Evolutionary conservation across 2,797 vertebrate genomes (phyloP), one percentile per base, ranked within the genome.

Genomic region (Oceanodroma leucorhoa): DNA sequence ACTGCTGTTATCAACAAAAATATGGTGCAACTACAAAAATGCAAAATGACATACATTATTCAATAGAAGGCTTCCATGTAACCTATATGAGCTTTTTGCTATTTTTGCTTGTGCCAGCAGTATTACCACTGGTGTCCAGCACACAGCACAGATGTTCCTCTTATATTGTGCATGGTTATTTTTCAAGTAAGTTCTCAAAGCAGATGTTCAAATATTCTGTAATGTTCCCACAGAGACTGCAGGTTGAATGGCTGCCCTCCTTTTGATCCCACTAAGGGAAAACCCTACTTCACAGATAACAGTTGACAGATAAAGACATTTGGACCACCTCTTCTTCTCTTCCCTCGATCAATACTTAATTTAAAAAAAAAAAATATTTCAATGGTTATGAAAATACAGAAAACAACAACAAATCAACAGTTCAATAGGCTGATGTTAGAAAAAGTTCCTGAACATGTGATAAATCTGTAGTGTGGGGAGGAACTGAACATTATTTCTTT

Each of bases 121-220:
- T 48, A 45, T 58, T 86, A 83, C 79, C 53, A 57, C 61, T 60
- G 41, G 67, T 78, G 57, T 86, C 53, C 36, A 80, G 67, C 30
- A 58, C 2, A 6, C 48, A 91, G 64, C 67, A 62, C 79, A 87
- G 57, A 91, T 82, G 57, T 53, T 94, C 34, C 69, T 65, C 20
- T 62, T 78, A 22, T 48, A 12, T 10, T 54, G n/a, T 57, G 64
- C 60, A 19, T 53, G 71, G 73, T 80, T 85, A 93, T 89, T 93
- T 92, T 94, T 90, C 80, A 89, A 93, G 71, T 5, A 46, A 53
- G 38, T 90, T 95, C 82, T 66, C 76, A 80, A 79, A 94, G 66
- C 85, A 93, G 70, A 90, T 83, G 85, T 79, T 93, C 48, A 86
- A 87, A 87, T 93, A 91, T 46, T 93, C 62, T 72, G 18, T 67